Base-by-base conservation (phyloP, 2,113 vertebrate genomes). In the Calidris pygmaea region DNA sequence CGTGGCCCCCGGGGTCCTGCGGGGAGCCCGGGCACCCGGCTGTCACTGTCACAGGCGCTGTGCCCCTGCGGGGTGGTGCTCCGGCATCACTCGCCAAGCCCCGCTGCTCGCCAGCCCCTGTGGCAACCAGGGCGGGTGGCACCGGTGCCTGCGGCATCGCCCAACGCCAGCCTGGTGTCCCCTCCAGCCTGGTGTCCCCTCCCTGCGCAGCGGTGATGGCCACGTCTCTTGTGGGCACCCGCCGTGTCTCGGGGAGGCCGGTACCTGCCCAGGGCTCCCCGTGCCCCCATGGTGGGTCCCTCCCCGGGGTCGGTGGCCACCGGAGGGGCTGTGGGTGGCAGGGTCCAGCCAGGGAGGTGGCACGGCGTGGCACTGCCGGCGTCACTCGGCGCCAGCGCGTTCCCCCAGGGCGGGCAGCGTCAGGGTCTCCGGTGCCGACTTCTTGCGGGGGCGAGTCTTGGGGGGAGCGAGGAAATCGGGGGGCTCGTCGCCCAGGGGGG, bases 381-480 rank as follows among this genome's bases (percentile, higher is more conserved):
- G 3, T 96, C 94, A 97, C 82, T 96, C 94, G 29, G 96, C 72
- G 1, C 89, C 68, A 32, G 95, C 19, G 1, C 96, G 93, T 85
- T 97, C 98, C 89, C 87, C 82, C 66, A 98, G 96, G 10, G 94
- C 93, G 0, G 98, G 98, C 81, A 98, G 90, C 4, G 91, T 98
- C 81, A 98, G 87, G 45, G 96, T 98, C 71, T 98, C 97, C 2
- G 98, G 98, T 0, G 98, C 98, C 0, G 98, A 98, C 52, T 97
- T 98, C 94, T 98, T 98, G 88, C 98, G 95, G 0, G 95, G 97
- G 47, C 98, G 93, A 60, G 96, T 95, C 88, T 97, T 97, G 79
- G 97, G 98, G 19, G 97, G 91, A 21, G 89, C 87, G 67, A 98
- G 98, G 93, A 98, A 98, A 15, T 98, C 97, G 4, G 98, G 98